Conservation (phyloP, 2,888 invertebrate species). For the Cryptocephalus primarius region DNA sequence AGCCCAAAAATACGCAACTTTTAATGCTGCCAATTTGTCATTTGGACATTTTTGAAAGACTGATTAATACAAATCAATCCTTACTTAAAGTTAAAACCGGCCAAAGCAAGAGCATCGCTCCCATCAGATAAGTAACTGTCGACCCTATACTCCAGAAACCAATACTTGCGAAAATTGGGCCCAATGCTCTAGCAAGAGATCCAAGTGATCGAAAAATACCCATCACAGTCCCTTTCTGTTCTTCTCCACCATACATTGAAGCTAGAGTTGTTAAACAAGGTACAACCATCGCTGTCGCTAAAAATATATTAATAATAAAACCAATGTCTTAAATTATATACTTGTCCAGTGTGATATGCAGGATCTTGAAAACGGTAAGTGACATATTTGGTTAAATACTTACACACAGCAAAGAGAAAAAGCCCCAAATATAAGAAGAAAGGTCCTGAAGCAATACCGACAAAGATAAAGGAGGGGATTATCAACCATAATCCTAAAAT, state of each 20-base stretch:
- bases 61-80: not conserved
- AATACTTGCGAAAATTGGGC: conserved; percentile 79
- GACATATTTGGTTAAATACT: conserved; percentile 35
- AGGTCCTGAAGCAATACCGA: conserved; percentile 59
- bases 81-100: conserved; percentile 52
- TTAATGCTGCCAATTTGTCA: too few species aligned
- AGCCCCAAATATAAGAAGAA: conserved; percentile 69
- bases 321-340: too few species aligned
- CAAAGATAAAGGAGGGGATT: conserved; percentile 74
- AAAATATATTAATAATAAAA: conserved; percentile 11
- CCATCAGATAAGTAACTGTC: conserved; percentile 66
- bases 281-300: conserved; percentile 85
- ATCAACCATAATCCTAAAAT: conserved; percentile 70
- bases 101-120: conserved; percentile 62
- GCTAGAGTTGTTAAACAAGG: conserved; percentile 90
- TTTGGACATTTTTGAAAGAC: too few species aligned
- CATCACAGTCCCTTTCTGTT: conserved; percentile 84
- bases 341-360: too few species aligned
- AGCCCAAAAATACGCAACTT: too few species aligned
- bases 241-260: conserved; percentile 67
- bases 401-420: conserved; percentile 81
- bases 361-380: too few species aligned
- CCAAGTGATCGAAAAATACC: conserved; percentile 93
- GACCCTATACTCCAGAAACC: conserved; percentile 91
- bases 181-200: conserved; percentile 83